Base-by-base conservation (phyloP, 2,888 invertebrate genomes). In the Osmoderma eremita region DNA sequence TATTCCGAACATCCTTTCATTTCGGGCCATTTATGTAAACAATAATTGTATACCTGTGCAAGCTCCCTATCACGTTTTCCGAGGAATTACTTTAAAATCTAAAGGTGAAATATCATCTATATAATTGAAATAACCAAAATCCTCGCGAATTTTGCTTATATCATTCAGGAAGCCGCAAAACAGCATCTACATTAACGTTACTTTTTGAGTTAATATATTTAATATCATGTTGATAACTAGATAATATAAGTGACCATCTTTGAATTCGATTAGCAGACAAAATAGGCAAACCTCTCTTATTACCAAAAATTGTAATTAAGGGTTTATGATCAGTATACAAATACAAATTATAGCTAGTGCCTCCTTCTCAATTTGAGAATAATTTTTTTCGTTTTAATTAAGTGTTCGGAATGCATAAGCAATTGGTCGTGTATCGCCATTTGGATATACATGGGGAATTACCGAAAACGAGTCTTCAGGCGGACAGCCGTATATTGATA, bases 331-430 rank as follows among this genome's bases (percentile, higher is more conserved):
- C 68, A 6, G 65, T 68, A 12, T 62, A 48, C 17, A 69, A 36
- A 39, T 67, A 67, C 65, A 69, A 13, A 65, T 65, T 10, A 69
- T 65, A 10, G 48, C 58, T 18, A 51, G 61, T 24, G 67, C 62
- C 48, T 69, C 69, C n/a, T 56, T 41, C 13, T 67, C 67, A 1
- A 65, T 48, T 42, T 67, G 67, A 1, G 58, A 49, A 39, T 78
- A 76, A 18, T 69, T 69, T 66, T 73, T 72, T 51, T 81, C 72
- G 1, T 73, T 72, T 56, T 62, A 72, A 67, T 48, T 74, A 65
- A 75, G 74, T 42, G 72, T 79, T 74, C 71, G 72, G 2, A 78
- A 81, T 3, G 80, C 79, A 73, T 76, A 81, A 8, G 76, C 74
- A 36, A 82, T 77, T 2, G 80, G 13, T 48, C 75, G 70, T 67